phyloP scores from a whole-genome alignment of 2,113 vertebrate genomes.

The Plotosus lineatus region DNA sequence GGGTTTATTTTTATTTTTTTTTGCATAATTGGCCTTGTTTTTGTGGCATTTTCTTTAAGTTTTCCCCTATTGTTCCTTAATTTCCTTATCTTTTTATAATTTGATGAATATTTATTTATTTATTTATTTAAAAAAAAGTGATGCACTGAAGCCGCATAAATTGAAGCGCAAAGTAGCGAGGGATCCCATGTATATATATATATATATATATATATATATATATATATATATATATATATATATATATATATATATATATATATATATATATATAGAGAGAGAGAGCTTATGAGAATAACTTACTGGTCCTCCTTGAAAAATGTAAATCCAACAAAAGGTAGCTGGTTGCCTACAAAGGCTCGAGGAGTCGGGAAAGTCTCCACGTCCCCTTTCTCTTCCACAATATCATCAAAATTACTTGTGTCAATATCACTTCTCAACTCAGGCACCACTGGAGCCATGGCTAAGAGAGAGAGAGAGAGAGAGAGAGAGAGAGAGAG shows the following conservation, averaged over 20 bases:
- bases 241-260: too few species aligned
- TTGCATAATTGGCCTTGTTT: too few species aligned
- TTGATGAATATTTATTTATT: too few species aligned
- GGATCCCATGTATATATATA: too few species aligned
- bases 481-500: conserved; percentile 47
- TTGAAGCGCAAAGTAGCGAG: too few species aligned
- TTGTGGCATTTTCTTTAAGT: too few species aligned
- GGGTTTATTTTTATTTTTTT: too few species aligned
- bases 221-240: not conserved
- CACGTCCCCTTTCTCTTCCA: conserved; percentile 85
- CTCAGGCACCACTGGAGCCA: conserved; percentile 95
- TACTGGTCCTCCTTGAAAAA: conserved; percentile 96
- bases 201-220: too few species aligned
- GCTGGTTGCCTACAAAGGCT: conserved; percentile 96
- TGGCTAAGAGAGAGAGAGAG: conserved; percentile 72
- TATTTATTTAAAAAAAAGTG: too few species aligned
- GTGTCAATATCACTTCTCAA: conserved; percentile 94
- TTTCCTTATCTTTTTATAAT: too few species aligned
- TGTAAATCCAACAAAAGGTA: conserved; percentile 96
- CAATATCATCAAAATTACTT: conserved; percentile 96
- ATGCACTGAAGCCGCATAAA: too few species aligned
- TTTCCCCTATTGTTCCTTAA: too few species aligned
- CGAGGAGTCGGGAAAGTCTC: conserved; percentile 93
- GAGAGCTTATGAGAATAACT: conserved; percentile 52
- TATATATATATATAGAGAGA: not conserved